Percentiles rank a stretch among this genome's conserved stretches.
These are phyloP conservation scores for Pseudococcus longispinus DNA, from an alignment of 2,888 invertebrate species.

Conservation along the genomic window DNA sequence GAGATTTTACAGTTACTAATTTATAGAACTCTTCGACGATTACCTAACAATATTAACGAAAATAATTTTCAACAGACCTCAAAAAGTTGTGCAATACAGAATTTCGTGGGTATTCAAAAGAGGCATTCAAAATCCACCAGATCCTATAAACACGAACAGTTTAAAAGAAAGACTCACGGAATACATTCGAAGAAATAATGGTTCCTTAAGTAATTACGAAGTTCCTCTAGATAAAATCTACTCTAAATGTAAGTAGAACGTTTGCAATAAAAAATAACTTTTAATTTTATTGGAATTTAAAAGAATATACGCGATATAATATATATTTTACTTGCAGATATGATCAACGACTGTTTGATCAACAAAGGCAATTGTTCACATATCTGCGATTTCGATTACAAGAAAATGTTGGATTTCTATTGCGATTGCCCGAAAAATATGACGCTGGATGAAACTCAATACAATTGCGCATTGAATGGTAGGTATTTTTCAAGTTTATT, in stretches of 20 bases:
- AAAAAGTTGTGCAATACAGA: constrained; percentile 72
- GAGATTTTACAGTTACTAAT: not conserved
- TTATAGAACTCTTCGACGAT: not conserved
- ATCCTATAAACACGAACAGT: constrained; percentile 65
- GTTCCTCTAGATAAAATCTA: constrained; percentile 67
- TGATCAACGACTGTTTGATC: constrained; percentile 73
- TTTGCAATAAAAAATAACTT: too few species aligned
- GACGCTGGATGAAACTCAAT: constrained; percentile 65
- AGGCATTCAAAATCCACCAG: constrained; percentile 64
- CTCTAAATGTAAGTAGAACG: constrained; percentile 63
- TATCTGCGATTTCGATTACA: constrained; percentile 72
- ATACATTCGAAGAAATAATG: constrained; percentile 66
- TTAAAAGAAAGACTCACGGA: constrained; percentile 66
- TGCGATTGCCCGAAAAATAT: constrained; percentile 72
- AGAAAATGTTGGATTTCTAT: constrained; percentile 67
- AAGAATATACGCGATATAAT: too few species aligned
- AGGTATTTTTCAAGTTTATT: too few species aligned
- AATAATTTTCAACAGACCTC: constrained; percentile 62
- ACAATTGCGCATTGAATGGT: constrained; percentile 63
- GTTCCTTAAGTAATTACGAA: constrained; percentile 65
- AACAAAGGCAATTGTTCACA: constrained; percentile 73
- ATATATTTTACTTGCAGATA: constrained; percentile 62
- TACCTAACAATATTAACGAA: too few species aligned
- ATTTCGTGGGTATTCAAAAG: constrained; percentile 71
- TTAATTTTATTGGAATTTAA: too few species aligned